Conservation (phyloP, 1,140 invertebrate genomes). For the Bathynomus jamesi region DNA sequence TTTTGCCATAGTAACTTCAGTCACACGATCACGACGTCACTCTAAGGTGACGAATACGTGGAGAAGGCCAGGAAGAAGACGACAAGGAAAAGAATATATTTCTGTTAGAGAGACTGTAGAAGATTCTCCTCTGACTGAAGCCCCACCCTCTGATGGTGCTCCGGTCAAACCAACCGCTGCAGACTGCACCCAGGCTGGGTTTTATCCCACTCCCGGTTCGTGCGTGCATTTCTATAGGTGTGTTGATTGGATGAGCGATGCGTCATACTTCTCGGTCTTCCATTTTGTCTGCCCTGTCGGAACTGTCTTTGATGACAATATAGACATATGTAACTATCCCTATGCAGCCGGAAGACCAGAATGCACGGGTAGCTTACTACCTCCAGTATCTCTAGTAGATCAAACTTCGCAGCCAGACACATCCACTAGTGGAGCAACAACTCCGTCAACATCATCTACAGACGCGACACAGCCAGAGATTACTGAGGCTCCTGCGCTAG, state of each 20-base stretch:
- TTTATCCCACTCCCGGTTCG: conserved; percentile 54
- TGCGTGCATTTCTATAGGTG: conserved; percentile 66
- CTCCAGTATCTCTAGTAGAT: conserved; percentile 6
- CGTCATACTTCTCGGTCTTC: conserved; percentile 48
- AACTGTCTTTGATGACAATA: conserved; percentile 44
- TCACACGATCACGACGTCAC: too few species aligned
- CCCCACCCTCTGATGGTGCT: neutral
- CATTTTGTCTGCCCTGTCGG: conserved; percentile 43
- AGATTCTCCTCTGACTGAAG: neutral
- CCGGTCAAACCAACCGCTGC: neutral
- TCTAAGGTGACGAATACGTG: too few species aligned
- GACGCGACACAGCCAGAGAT: neutral
- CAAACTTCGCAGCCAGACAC: conserved; percentile 6
- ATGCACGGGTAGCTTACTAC: conserved; percentile 14
- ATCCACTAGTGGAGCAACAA: neutral
- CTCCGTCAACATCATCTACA: neutral
- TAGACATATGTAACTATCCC: conserved; percentile 38
- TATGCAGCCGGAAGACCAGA: conserved; percentile 20
- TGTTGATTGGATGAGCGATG: conserved; percentile 53
- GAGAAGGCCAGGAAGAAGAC: too few species aligned
- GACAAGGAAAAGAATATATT: too few species aligned
- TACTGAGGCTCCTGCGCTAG: neutral
- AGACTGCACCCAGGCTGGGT: conserved; percentile 52
- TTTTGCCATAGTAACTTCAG: too few species aligned
- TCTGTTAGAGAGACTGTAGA: neutral